Evolutionary conservation across 2,888 invertebrate genomes (phyloP), one percentile per base, ranked within the genome.

Genomic region (Tridacna crocea): DNA sequence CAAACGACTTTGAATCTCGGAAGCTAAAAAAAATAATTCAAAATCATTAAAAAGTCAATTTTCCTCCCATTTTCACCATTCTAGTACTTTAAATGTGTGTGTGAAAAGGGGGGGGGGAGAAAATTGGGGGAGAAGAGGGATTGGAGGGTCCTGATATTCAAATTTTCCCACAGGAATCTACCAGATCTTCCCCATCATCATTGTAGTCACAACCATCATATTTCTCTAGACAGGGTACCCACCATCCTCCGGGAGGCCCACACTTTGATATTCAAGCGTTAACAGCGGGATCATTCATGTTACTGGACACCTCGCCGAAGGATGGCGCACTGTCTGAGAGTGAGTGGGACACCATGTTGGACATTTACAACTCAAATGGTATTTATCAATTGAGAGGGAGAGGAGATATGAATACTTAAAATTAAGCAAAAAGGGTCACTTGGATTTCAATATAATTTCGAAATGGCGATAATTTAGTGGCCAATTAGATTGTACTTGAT

Each of bases 341-440:
- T 26, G 70, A 70, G 26, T 70, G 70, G 70, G 47, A 70, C 19
- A 51, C 48, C 24, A 48, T 70, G 51, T 13, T 70, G 70, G 70
- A 51, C 26, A 46, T 70, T 2, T 70, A 70, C 51, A 70, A 70
- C 24, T n/a, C 70, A 13, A 47, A 70, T 24, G 70, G 70, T 70
- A 51, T 22, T 13, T 26, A 22, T 36, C 36, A 36, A 8, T 36
- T 36, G 36, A 36, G 36, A 36, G 36, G 8, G 36, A 36, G 36
- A 36, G 36, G 8, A 55, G 55, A 17, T 19, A 55, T 55, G n/a
- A 6, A 6, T 55, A 55, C 4, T 10, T 55, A 8, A 36, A 36
- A 8, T 8, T 36, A 36, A 36, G 2, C 2, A 36, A 36, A 36
- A 36, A 36, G 36, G 36, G 36, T 8, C 36, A 36, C 36, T 36